These are phyloP conservation scores for Choristoneura fumiferana DNA, from an alignment of 1,140 invertebrate species.

Conservation along the genomic window DNA sequence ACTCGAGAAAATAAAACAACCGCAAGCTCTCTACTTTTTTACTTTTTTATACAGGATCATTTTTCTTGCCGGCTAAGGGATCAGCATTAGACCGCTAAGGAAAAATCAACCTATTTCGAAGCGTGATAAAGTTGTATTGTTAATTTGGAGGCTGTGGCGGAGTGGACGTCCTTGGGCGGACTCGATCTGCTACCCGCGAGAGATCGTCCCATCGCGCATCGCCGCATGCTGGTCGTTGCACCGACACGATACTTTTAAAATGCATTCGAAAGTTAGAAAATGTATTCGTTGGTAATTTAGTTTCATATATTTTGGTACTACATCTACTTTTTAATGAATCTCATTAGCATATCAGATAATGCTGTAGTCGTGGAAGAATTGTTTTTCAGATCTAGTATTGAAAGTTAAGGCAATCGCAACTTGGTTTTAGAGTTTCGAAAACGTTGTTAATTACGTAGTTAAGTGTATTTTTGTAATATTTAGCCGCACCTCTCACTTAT, in stretches of 20 bases:
- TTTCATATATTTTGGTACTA: constrained; percentile 7
- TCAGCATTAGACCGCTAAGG: constrained; percentile 37
- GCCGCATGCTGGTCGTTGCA: constrained; percentile 69
- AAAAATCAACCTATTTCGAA: constrained; percentile 35
- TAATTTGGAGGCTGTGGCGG: constrained; percentile 35
- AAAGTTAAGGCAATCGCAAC: neutral
- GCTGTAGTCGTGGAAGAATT: neutral
- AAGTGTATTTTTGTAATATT: constrained; percentile 26
- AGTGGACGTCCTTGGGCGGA: constrained; percentile 77
- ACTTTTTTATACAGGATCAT: constrained; percentile 77
- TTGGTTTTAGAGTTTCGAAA: constrained; percentile 14
- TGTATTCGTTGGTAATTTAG: constrained; percentile 37
- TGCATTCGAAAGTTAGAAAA: constrained; percentile 74
- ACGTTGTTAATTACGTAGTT: constrained; percentile 23
- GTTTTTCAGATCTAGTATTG: neutral
- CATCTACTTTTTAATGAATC: neutral
- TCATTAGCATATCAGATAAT: neutral
- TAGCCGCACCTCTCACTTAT: constrained; percentile 51
- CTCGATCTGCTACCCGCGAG: constrained; percentile 74
- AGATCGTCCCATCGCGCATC: constrained; percentile 68
- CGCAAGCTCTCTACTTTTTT: constrained; percentile 61
- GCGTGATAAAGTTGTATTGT: constrained; percentile 37
- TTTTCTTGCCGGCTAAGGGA: constrained; percentile 69
- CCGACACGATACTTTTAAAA: constrained; percentile 70
- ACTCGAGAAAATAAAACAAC: constrained; percentile 72